Percentiles rank a stretch among this genome's conserved stretches.
Conservation (phyloP, 2,888 invertebrate species). For the Leptogaster cylindrica region DNA sequence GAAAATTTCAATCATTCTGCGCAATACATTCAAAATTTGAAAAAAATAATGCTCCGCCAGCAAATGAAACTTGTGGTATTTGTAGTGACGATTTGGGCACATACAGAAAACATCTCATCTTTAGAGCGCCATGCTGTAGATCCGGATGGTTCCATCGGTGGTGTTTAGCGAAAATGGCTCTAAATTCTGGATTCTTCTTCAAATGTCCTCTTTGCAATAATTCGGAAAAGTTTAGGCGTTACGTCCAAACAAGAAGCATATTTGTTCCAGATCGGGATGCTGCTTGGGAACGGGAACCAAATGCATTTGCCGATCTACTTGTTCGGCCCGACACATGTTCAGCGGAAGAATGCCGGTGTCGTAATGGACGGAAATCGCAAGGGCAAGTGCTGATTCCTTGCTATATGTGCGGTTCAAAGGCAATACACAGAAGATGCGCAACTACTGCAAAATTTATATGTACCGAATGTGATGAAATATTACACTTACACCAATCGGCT, state of each 20-base stretch:
- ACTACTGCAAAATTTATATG: too few species aligned
- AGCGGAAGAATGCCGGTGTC: slow-evolving; percentile 67
- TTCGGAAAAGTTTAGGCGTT: slow-evolving; percentile 67
- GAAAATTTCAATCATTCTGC: slow-evolving; percentile 65
- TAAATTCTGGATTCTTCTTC: slow-evolving; percentile 80
- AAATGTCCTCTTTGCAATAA: slow-evolving; percentile 86
- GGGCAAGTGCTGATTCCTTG: slow-evolving; percentile 52
- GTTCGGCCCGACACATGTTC: slow-evolving; percentile 70
- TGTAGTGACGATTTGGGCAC: slow-evolving; percentile 68
- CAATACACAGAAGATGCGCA: slow-evolving; percentile 48
- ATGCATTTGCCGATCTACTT: slow-evolving; percentile 76
- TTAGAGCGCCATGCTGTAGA: slow-evolving; percentile 79
- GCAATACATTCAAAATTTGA: slow-evolving; percentile 48
- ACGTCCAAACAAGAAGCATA: slow-evolving; percentile 72
- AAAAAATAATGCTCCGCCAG: background rate
- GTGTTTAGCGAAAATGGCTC: slow-evolving; percentile 75
- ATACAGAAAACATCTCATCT: slow-evolving; percentile 61
- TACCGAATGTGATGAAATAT: too few species aligned
- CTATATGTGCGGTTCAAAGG: slow-evolving; percentile 54
- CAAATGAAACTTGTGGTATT: slow-evolving; percentile 67
- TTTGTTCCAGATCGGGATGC: slow-evolving; percentile 84
- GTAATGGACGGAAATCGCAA: slow-evolving; percentile 62
- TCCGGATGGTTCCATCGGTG: slow-evolving; percentile 77
- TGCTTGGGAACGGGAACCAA: slow-evolving; percentile 79
- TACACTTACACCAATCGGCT: too few species aligned